Evolutionary conservation across 1,140 invertebrate genomes (phyloP).

Genomic region (Stratiolaelaps scimitus): DNA sequence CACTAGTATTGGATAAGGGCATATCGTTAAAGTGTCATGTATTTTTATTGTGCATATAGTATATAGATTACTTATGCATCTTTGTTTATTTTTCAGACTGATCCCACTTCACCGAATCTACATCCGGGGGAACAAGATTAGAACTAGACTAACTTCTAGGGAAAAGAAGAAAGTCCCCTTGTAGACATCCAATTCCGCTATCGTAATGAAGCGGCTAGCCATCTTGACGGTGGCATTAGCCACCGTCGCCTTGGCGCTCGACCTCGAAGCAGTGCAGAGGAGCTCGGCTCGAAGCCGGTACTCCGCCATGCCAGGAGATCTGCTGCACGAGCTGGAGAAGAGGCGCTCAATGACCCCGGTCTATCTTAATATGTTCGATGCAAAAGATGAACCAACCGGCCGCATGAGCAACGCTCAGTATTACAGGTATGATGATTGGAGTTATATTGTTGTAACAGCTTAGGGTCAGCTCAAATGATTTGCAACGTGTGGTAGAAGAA

Average conservation of each 20-base stretch:
- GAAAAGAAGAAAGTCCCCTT: too few species aligned
- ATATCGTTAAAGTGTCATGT: too few species aligned
- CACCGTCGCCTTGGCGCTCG: neutral
- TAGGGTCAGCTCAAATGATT: neutral
- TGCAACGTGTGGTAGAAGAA: neutral
- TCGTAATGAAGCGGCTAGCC: neutral
- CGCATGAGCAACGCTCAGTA: neutral
- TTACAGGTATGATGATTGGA: conserved; percentile 3
- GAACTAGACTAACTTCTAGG: too few species aligned
- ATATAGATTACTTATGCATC: too few species aligned
- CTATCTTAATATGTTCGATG: neutral
- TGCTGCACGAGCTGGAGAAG: conserved; percentile 3
- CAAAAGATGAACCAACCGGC: neutral
- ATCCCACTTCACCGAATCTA: too few species aligned
- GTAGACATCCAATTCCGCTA: neutral
- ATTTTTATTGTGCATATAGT: too few species aligned
- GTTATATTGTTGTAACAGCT: too few species aligned
- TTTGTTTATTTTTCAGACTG: too few species aligned
- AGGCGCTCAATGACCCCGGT: neutral
- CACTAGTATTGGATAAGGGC: too few species aligned
- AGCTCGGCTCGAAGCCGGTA: neutral
- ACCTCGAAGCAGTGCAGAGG: conserved; percentile 14
- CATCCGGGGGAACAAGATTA: too few species aligned
- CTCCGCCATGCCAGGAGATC: neutral
- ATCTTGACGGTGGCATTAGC: neutral